Conservation (phyloP, 1,140 invertebrate species). For the Apis dorsata region DNA sequence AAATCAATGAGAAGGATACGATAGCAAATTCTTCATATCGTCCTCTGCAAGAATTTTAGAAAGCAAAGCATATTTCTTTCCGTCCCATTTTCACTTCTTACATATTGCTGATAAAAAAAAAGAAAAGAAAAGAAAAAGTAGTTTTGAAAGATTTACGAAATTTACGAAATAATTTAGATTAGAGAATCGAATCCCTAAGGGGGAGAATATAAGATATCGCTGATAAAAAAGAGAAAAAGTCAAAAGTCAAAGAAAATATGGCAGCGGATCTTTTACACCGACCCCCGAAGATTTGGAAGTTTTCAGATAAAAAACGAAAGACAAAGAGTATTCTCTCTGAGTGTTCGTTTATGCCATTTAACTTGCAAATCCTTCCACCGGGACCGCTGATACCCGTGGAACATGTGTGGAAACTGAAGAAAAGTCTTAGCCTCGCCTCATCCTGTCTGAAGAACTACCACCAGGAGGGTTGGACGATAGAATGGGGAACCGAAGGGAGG, state of each 20-base stretch:
- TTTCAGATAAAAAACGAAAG: conserved; percentile 44
- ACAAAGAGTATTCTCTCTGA: conserved; percentile 57
- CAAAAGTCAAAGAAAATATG: not conserved
- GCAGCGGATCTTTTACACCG: conserved; percentile 10
- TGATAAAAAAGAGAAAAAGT: not conserved
- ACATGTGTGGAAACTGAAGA: conserved; percentile 72
- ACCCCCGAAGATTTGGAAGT: conserved; percentile 22
- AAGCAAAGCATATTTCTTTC: too few relatives aligned
- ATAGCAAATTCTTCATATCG: too few relatives aligned
- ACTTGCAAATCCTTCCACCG: conserved; percentile 75
- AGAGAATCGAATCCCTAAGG: too few relatives aligned
- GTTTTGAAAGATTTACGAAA: not conserved
- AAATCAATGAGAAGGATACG: too few relatives aligned
- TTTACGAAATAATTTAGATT: not conserved
- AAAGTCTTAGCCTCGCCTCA: conserved; percentile 57
- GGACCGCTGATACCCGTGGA: conserved; percentile 67
- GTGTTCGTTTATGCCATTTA: conserved; percentile 74
- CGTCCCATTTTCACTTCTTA: too few relatives aligned
- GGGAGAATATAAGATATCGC: not conserved
- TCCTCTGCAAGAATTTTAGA: too few relatives aligned
- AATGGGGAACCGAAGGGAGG: conserved; percentile 28
- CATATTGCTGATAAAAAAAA: too few relatives aligned
- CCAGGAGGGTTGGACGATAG: conserved; percentile 37
- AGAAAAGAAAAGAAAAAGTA: too few relatives aligned
- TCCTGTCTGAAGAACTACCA: conserved; percentile 39